A percentile compares a stretch with the other conserved stretches of the same genome.
Evolutionary conservation across 2,113 vertebrate species (phyloP).

Genomic region (Salminus brasiliensis): DNA sequence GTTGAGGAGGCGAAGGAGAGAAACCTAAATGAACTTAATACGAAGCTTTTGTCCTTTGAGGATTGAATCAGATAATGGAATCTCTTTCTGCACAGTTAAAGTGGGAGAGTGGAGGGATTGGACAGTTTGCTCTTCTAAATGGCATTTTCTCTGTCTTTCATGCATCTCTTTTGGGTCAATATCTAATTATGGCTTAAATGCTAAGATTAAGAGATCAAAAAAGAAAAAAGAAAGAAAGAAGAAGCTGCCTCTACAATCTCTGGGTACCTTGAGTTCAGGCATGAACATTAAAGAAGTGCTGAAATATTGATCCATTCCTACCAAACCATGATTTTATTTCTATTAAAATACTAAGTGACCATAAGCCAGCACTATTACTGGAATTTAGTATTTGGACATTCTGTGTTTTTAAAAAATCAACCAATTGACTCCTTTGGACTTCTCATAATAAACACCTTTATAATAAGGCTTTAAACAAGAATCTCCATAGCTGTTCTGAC

Average conservation of each 20-base stretch:
- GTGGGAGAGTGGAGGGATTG: constrained; percentile 45
- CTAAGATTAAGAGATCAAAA: constrained; percentile 45
- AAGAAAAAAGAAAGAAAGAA: constrained; percentile 25
- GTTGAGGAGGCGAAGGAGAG: constrained; percentile 2
- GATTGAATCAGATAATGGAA: constrained; percentile 64
- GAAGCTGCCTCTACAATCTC: constrained; percentile 16
- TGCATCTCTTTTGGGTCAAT: constrained; percentile 62
- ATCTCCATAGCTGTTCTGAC: too few species aligned
- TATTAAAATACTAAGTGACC: background rate
- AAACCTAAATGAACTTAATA: constrained; percentile 44
- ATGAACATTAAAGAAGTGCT: too few species aligned
- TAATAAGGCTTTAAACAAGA: too few species aligned
- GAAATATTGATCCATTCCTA: background rate
- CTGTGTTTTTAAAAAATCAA: too few species aligned
- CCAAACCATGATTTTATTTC: background rate
- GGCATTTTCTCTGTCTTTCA: constrained; percentile 47
- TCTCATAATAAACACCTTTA: too few species aligned
- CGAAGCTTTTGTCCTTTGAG: constrained; percentile 49
- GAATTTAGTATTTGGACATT: background rate
- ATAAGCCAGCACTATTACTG: background rate
- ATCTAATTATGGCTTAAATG: constrained; percentile 64
- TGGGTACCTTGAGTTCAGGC: constrained; percentile 9
- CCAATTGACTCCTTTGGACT: too few species aligned
- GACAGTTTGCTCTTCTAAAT: constrained; percentile 57
- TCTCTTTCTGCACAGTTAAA: constrained; percentile 51